These are phyloP conservation scores for Barypeithes pellucidus DNA, from an alignment of 2,888 invertebrate genomes.

Conservation along the genomic window DNA sequence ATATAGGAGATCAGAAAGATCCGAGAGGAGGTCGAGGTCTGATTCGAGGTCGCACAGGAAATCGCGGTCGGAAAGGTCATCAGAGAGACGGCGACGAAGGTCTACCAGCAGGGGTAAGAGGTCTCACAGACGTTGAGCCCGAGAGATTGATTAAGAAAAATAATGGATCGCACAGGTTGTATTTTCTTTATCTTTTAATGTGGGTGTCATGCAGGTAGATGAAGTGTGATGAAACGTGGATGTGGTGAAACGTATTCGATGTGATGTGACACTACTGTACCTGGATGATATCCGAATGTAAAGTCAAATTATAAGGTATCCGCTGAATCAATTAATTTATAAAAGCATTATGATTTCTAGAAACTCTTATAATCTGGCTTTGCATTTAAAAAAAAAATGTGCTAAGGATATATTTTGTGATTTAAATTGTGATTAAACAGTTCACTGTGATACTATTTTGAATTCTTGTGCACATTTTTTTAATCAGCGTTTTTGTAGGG, in stretches of 20 bases:
- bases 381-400: slow-evolving; percentile 16
- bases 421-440: slow-evolving; percentile 7
- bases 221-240: background rate
- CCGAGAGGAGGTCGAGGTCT: slow-evolving; percentile 42
- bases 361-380: slow-evolving; percentile 16
- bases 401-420: slow-evolving; percentile 1
- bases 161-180: slow-evolving; percentile 45
- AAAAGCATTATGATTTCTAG: background rate
- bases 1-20: slow-evolving; percentile 50
- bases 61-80: slow-evolving; percentile 34
- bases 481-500: too few species aligned
- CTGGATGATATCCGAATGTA: slow-evolving; percentile 14
- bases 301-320: slow-evolving; percentile 16
- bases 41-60: slow-evolving; percentile 27
- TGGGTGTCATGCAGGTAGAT: slow-evolving; percentile 14
- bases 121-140: slow-evolving; percentile 59
- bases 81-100: slow-evolving; percentile 31
- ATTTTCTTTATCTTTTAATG: slow-evolving; percentile 30
- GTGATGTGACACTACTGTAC: background rate
- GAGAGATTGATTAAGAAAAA: slow-evolving; percentile 34
- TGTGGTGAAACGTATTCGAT: slow-evolving; percentile 4
- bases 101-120: slow-evolving; percentile 62
- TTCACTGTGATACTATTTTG: background rate
- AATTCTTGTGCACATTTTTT: slow-evolving; percentile 17
- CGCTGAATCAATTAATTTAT: background rate